Evolutionary conservation across 2,888 invertebrate genomes (phyloP).

Genomic region (Mactromeris polynyma): DNA sequence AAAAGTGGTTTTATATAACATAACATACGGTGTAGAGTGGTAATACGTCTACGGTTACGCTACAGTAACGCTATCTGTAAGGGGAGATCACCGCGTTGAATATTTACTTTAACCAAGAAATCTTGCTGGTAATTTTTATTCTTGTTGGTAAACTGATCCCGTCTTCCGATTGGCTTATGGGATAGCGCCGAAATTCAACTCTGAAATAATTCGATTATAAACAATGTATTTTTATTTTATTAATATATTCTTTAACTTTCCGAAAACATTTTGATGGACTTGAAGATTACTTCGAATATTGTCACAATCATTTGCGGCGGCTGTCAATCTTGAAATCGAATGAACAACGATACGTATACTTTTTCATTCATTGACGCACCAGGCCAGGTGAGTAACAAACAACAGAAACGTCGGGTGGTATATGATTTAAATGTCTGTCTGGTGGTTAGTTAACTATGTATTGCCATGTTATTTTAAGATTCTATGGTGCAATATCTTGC

Average conservation of each 20-base stretch:
- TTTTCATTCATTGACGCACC: background rate
- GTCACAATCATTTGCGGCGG: background rate
- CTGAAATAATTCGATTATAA: background rate
- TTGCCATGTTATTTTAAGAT: too few species aligned
- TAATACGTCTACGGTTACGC: too few species aligned
- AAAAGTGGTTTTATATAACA: too few species aligned
- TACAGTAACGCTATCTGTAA: too few species aligned
- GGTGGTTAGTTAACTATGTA: too few species aligned
- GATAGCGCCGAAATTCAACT: constrained; percentile 19
- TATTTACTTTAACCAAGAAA: background rate
- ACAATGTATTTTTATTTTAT: background rate
- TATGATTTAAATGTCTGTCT: too few species aligned
- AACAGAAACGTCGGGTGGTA: too few species aligned
- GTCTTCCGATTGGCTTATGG: background rate
- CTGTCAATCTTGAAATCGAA: background rate
- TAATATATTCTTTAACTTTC: background rate
- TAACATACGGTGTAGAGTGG: too few species aligned
- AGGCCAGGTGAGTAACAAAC: background rate
- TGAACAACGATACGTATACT: background rate
- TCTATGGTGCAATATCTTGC: too few species aligned
- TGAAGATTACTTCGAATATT: background rate
- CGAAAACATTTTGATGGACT: background rate
- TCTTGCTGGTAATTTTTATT: background rate
- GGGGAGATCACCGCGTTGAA: too few species aligned
- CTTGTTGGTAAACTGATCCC: background rate